Conservation (phyloP, 1,140 invertebrate genomes). For the Coptotermes formosanus region DNA sequence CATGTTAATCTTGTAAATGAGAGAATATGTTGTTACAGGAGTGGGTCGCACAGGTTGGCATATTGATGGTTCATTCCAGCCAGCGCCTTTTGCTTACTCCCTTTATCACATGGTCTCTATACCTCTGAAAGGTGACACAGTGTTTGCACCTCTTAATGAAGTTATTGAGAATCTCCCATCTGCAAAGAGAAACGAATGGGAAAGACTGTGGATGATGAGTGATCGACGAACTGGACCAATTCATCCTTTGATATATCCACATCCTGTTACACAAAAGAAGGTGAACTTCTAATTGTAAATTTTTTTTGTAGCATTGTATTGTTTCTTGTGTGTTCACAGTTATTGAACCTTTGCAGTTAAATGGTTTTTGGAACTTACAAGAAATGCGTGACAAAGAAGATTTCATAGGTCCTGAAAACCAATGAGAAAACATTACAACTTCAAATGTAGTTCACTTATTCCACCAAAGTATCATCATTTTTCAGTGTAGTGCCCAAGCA, state of each 20-base stretch:
- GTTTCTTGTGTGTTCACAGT: neutral
- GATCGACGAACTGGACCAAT: conserved; percentile 44
- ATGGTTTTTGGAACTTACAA: no score
- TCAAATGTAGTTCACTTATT: no score
- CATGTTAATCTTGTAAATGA: no score
- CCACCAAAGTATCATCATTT: no score
- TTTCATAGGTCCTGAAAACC: no score
- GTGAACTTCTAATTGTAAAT: conserved; percentile 31
- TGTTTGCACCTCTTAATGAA: conserved; percentile 40
- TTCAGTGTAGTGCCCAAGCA: no score
- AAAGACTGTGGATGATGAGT: conserved; percentile 50
- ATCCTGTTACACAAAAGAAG: conserved; percentile 39
- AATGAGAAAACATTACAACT: no score
- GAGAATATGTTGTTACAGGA: conserved; percentile 37
- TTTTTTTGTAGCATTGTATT: neutral
- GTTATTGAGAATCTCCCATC: conserved; percentile 38
- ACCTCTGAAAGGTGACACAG: conserved; percentile 41
- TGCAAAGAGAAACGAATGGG: conserved; percentile 45
- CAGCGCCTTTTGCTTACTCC: conserved; percentile 49
- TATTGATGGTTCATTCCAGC: conserved; percentile 54
- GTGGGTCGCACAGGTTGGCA: conserved; percentile 55
- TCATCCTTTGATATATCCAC: conserved; percentile 50
- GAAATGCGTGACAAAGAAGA: no score
- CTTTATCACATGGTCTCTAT: conserved; percentile 50
- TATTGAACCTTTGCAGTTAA: neutral